Conservation (phyloP, 2,797 vertebrate genomes). For the Melopsittacus undulatus region DNA sequence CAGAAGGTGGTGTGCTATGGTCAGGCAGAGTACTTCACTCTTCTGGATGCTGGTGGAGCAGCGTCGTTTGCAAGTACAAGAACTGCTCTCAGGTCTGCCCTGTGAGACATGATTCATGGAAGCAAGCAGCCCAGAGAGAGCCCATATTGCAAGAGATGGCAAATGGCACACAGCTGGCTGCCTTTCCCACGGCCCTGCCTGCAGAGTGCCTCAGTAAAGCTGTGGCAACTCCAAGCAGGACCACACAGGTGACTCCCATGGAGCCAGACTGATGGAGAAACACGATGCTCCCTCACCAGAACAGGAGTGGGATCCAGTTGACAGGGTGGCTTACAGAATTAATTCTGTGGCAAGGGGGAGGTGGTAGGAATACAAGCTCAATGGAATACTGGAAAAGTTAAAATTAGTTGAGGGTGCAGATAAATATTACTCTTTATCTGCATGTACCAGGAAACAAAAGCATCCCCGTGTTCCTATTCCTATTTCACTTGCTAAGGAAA, state of each 20-base stretch:
- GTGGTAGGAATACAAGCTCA: background rate
- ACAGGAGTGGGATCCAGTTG: background rate
- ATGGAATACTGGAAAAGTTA: background rate
- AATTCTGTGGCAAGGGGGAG: background rate
- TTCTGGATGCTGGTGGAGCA: background rate
- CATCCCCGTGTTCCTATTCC: background rate
- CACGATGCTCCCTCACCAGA: background rate
- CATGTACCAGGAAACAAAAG: background rate
- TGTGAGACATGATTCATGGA: background rate
- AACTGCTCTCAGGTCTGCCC: background rate
- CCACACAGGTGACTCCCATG: background rate
- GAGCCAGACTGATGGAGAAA: background rate
- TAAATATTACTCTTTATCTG: background rate
- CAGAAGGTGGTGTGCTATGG: background rate
- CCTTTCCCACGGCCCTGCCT: accelerated
- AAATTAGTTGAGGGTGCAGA: background rate
- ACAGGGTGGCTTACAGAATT: background rate
- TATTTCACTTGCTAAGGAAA: background rate
- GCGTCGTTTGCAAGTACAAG: background rate
- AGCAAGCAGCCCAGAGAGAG: background rate
- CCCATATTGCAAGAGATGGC: background rate
- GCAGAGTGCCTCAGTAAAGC: accelerated
- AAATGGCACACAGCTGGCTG: accelerated
- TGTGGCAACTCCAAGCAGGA: background rate
- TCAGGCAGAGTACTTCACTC: background rate